A percentile compares a stretch with the other conserved stretches of the same genome.
Evolutionary conservation across 2,888 invertebrate genomes (phyloP).

Genomic region (Nowickia ferox): DNA sequence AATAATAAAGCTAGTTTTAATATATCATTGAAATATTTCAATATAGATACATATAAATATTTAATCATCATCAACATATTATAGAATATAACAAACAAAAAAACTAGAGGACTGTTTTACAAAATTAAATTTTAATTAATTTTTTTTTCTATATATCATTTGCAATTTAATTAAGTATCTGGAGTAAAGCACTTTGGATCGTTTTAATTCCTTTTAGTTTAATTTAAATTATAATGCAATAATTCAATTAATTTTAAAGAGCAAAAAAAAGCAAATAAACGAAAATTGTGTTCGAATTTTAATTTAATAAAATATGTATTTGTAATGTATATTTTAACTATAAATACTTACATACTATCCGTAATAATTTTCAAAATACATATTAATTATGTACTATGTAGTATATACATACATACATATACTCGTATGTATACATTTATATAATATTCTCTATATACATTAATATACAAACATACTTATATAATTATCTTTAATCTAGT

Average conservation of each 20-base stretch:
- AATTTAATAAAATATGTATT: slow-evolving; percentile 76
- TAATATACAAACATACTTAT: slow-evolving; percentile 19
- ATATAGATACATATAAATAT: slow-evolving; percentile 13
- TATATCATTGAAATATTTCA: slow-evolving; percentile 41
- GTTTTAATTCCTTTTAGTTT: slow-evolving; percentile 30
- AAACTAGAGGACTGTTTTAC: slow-evolving; percentile 36
- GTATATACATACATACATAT: slow-evolving; percentile 21
- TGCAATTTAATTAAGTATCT: neutral
- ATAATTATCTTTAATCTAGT: slow-evolving; percentile 56
- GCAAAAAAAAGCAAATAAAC: slow-evolving; percentile 10
- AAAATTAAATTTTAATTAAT: slow-evolving; percentile 8
- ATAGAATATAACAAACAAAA: neutral
- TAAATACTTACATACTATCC: neutral
- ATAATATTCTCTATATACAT: slow-evolving; percentile 47
- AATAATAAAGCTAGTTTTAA: slow-evolving; percentile 17
- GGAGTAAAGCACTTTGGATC: slow-evolving; percentile 19
- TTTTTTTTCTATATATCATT: neutral
- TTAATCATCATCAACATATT: slow-evolving; percentile 22
- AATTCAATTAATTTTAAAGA: slow-evolving; percentile 38
- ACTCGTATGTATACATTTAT: slow-evolving; percentile 19
- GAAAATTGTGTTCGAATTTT: slow-evolving; percentile 80
- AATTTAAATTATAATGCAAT: slow-evolving; percentile 16
- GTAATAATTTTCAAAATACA: slow-evolving; percentile 35
- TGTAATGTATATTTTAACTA: slow-evolving; percentile 57
- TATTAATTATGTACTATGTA: slow-evolving; percentile 24